Conservation (phyloP, 2,888 invertebrate genomes). For the Scaptomyza cyrtandrae region DNA sequence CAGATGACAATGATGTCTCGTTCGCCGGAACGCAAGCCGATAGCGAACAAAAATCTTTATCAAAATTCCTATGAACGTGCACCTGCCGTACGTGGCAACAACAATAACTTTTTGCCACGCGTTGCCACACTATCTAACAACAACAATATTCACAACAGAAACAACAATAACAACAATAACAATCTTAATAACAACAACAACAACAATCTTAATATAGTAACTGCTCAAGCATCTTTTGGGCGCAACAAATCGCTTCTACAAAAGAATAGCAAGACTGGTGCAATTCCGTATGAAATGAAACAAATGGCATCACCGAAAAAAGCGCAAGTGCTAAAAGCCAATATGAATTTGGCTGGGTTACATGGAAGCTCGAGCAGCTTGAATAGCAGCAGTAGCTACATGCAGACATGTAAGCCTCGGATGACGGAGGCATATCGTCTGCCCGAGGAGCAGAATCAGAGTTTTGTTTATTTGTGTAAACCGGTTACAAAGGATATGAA, state of each 20-base stretch:
- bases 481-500: conserved; percentile 46
- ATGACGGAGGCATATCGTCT: conserved; percentile 29
- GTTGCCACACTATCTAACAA: conserved; percentile 29
- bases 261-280: neutral
- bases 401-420: conserved; percentile 16
- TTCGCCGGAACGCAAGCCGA: neutral
- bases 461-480: conserved; percentile 65
- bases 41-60: neutral
- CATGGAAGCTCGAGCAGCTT: conserved; percentile 1
- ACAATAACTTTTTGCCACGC: conserved; percentile 51
- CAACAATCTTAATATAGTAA: neutral
- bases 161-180: conserved; percentile 1
- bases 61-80: neutral
- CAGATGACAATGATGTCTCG: conserved; percentile 9
- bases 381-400: conserved; percentile 19
- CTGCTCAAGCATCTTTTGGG: neutral
- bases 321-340: neutral
- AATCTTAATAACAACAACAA: neutral
- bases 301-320: neutral
- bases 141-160: neutral
- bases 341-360: neutral
- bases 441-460: conserved; percentile 53
- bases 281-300: neutral
- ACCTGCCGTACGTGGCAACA: neutral
- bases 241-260: conserved; percentile 21